Evolutionary conservation across 2,797 vertebrate genomes (phyloP).

Genomic region (Falco novaeseelandiae): DNA sequence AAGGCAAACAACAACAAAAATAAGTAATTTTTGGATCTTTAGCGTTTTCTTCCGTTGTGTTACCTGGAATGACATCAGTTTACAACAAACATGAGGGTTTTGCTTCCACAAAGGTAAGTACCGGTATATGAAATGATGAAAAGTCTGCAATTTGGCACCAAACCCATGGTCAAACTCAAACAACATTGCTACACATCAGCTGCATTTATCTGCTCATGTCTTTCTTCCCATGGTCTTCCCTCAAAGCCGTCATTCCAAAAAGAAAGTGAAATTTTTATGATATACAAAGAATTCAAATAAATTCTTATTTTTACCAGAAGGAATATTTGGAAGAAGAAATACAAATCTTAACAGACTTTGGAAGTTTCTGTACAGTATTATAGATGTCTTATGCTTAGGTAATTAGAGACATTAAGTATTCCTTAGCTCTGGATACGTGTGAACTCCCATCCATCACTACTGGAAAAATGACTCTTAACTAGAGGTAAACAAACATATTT

Average conservation of each 20-base stretch:
- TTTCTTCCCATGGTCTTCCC: not conserved
- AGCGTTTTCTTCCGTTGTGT: not conserved
- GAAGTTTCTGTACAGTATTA: not conserved
- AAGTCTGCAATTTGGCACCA: not conserved
- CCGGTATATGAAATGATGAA: not conserved
- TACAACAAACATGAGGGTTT: not conserved
- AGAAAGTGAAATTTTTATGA: not conserved
- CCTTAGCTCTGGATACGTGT: not conserved
- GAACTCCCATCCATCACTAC: not conserved
- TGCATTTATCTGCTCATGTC: not conserved
- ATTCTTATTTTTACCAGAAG: not conserved
- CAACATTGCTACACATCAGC: not conserved
- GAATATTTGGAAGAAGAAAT: not conserved
- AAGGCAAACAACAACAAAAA: not conserved
- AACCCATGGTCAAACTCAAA: not conserved
- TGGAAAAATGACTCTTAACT: not conserved
- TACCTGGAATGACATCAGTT: not conserved
- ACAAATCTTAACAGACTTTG: not conserved
- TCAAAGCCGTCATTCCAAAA: not conserved
- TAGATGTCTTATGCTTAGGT: not conserved
- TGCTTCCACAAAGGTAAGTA: not conserved
- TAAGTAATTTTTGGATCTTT: not conserved
- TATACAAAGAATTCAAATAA: not conserved
- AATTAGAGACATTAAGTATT: not conserved
- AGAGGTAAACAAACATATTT: not conserved